These are phyloP conservation scores for Cacatua alba DNA, from an alignment of 2,113 vertebrate genomes.

Conservation along the genomic window DNA sequence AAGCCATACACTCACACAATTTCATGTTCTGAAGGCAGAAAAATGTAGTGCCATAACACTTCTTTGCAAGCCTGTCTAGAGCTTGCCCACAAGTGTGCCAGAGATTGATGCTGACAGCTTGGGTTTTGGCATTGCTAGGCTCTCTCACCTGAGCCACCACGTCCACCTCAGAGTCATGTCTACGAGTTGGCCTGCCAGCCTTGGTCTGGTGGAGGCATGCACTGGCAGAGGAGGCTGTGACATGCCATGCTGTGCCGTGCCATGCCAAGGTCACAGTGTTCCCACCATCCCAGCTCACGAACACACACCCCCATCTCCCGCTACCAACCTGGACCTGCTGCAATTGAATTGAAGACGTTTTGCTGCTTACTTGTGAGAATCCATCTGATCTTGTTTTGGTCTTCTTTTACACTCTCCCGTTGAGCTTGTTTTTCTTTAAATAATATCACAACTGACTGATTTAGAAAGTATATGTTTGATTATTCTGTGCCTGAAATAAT, in stretches of 20 bases:
- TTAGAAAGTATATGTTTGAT: neutral
- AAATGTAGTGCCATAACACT: accelerated
- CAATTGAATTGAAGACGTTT: accelerated
- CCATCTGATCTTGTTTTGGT: neutral
- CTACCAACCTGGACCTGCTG: neutral
- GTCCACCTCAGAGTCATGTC: accelerated
- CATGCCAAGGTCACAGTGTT: neutral
- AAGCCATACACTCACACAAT: neutral
- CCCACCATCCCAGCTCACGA: neutral
- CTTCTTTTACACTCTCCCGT: neutral
- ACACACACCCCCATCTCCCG: accelerated
- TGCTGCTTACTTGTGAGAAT: neutral
- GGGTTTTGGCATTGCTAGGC: too few species aligned
- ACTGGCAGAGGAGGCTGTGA: neutral
- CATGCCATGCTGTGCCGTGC: accelerated
- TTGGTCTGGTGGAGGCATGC: neutral
- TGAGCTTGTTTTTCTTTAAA: neutral
- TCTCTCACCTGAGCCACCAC: neutral
- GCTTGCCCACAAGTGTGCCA: neutral
- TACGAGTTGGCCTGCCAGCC: neutral
- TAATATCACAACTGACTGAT: neutral
- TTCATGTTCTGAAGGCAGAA: neutral
- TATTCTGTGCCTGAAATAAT: neutral
- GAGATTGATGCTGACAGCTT: neutral
- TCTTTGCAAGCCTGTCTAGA: accelerated